These are phyloP conservation scores for Microtus pennsylvanicus DNA, from an alignment of 2,113 vertebrate species.

Conservation along the genomic window DNA sequence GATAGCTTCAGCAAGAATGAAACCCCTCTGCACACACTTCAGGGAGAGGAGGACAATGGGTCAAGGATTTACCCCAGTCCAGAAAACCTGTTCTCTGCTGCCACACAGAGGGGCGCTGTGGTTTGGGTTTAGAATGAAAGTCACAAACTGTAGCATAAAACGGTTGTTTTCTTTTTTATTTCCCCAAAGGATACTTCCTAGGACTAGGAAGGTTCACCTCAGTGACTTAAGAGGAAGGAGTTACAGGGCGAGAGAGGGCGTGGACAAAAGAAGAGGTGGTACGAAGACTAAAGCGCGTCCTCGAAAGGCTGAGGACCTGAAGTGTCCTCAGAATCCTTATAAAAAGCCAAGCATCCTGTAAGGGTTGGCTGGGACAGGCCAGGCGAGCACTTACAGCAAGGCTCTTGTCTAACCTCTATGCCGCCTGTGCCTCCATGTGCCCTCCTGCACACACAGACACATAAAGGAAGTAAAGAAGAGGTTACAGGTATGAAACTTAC, in stretches of 20 bases:
- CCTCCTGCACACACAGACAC: background rate
- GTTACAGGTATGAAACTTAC: background rate
- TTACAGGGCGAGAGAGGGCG: background rate
- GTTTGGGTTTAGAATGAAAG: background rate
- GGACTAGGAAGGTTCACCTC: background rate
- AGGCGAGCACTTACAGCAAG: background rate
- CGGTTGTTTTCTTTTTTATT: background rate
- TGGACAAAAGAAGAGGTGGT: background rate
- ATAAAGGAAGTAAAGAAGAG: background rate
- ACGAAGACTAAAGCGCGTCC: background rate
- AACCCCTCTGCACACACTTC: background rate
- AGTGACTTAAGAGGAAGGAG: background rate
- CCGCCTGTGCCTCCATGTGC: background rate
- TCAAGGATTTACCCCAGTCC: background rate
- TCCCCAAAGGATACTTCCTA: background rate
- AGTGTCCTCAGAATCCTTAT: background rate
- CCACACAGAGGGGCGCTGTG: background rate
- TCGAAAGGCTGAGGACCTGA: background rate
- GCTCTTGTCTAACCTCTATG: background rate
- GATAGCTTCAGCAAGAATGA: constrained; percentile 1
- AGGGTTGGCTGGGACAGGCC: too few relatives aligned
- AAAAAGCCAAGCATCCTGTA: background rate
- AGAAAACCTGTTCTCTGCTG: background rate
- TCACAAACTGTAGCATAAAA: background rate
- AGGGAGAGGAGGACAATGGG: background rate